phyloP scores from a whole-genome alignment of 2,797 vertebrate genomes.

The Myoxocephalus aenaeus region DNA sequence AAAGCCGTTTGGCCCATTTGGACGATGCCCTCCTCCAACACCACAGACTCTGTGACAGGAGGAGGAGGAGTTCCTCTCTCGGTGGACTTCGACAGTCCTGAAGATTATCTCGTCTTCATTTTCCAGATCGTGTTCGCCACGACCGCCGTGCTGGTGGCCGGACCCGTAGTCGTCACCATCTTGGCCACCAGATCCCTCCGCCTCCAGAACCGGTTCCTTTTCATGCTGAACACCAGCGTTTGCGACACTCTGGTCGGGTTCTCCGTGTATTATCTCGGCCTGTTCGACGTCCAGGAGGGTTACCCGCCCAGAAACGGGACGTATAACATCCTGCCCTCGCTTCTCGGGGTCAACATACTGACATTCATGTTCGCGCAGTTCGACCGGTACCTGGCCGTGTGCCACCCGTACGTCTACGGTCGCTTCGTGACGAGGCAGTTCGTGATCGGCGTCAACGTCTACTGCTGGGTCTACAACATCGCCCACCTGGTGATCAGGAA shows the following conservation, averaged over 20 bases:
- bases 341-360: slow-evolving; percentile 63
- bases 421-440: no score
- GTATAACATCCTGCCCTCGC: slow-evolving; percentile 36
- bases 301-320: slow-evolving; percentile 68
- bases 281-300: slow-evolving; percentile 74
- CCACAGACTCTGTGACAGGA: slow-evolving; percentile 17
- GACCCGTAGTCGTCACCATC: slow-evolving; percentile 72
- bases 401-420: no score
- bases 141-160: slow-evolving; percentile 42
- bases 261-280: slow-evolving; percentile 64
- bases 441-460: no score
- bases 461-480: no score
- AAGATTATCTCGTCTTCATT: slow-evolving; percentile 68
- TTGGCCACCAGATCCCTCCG: slow-evolving; percentile 66
- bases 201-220: slow-evolving; percentile 82
- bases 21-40: slow-evolving; percentile 42
- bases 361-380: slow-evolving; percentile 77
- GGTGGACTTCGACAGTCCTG: slow-evolving; percentile 75
- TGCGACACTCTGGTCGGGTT: slow-evolving; percentile 67
- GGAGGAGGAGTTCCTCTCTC: slow-evolving; percentile 61
- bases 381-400: slow-evolving; percentile 52
- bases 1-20: no score
- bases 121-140: slow-evolving; percentile 80
- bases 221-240: slow-evolving; percentile 84
- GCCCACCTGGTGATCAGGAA: no score